Conservation (phyloP, 2,113 vertebrate species). For the Origma solitaria region DNA sequence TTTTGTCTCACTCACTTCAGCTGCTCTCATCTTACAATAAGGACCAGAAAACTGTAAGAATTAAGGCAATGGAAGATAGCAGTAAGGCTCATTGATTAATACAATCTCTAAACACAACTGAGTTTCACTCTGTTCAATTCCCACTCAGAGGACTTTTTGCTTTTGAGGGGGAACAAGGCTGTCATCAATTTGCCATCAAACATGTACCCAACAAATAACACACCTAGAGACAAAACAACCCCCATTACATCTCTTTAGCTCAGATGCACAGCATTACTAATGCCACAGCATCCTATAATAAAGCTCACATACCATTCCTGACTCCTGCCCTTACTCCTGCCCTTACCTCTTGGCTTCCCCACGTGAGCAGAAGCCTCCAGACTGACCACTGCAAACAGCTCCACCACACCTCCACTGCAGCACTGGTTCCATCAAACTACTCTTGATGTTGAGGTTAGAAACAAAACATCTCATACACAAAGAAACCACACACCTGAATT, state of each 20-base stretch:
- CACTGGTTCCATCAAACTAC: fast-evolving
- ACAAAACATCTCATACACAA: neutral
- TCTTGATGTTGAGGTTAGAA: neutral
- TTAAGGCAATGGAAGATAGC: neutral
- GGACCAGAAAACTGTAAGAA: neutral
- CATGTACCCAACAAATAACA: fast-evolving
- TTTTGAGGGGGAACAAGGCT: neutral
- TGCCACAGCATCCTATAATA: neutral
- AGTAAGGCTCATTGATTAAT: neutral
- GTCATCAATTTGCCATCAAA: neutral
- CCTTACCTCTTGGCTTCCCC: neutral
- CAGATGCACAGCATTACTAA: neutral
- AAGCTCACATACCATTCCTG: neutral
- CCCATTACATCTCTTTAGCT: fast-evolving
- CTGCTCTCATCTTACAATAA: neutral
- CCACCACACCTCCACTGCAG: neutral
- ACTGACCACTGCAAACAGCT: neutral
- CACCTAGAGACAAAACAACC: neutral
- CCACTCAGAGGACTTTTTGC: neutral
- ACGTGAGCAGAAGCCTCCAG: neutral
- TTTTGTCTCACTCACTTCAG: neutral
- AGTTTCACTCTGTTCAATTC: neutral
- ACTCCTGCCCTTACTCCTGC: neutral
- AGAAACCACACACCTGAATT: neutral
- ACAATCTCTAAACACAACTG: neutral